Evolutionary conservation across 2,797 vertebrate genomes (phyloP).

Genomic region (Karalla daura): DNA sequence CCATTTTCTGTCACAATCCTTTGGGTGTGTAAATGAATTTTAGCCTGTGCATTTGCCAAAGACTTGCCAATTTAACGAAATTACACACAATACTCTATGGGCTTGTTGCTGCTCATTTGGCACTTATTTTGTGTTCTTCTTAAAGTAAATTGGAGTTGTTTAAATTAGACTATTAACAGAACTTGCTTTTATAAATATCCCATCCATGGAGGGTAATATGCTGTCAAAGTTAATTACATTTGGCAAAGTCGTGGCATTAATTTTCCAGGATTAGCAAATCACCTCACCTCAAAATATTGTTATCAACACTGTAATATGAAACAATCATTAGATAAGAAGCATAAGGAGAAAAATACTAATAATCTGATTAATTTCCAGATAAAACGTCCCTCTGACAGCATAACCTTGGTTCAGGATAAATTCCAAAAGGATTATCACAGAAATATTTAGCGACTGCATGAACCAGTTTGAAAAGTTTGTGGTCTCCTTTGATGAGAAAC

Average conservation of each 20-base stretch:
- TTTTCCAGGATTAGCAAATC: constrained; percentile 9
- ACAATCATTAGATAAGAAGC: constrained; percentile 1
- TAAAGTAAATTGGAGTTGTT: constrained; percentile 24
- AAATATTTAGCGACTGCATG: background rate
- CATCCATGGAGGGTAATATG: constrained; percentile 20
- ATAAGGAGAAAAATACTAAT: background rate
- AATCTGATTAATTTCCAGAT: background rate
- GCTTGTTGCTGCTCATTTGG: constrained; percentile 21
- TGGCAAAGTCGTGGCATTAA: constrained; percentile 12
- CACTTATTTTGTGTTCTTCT: constrained; percentile 11
- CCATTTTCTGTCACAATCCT: constrained; percentile 49
- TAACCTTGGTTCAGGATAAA: background rate
- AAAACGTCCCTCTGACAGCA: constrained; percentile 9
- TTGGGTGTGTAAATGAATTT: constrained; percentile 60
- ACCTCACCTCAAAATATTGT: background rate
- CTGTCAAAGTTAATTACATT: constrained; percentile 38
- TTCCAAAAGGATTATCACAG: background rate
- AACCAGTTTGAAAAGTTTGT: background rate
- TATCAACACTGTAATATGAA: constrained; percentile 27
- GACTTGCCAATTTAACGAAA: constrained; percentile 76
- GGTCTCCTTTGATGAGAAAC: constrained; percentile 10
- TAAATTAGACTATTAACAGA: constrained; percentile 24
- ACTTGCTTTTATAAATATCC: constrained; percentile 2
- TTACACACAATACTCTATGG: constrained; percentile 4
- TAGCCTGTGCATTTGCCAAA: constrained; percentile 85